Base-by-base conservation (phyloP, 2,888 invertebrate genomes). In the Campaea margaritaria region DNA sequence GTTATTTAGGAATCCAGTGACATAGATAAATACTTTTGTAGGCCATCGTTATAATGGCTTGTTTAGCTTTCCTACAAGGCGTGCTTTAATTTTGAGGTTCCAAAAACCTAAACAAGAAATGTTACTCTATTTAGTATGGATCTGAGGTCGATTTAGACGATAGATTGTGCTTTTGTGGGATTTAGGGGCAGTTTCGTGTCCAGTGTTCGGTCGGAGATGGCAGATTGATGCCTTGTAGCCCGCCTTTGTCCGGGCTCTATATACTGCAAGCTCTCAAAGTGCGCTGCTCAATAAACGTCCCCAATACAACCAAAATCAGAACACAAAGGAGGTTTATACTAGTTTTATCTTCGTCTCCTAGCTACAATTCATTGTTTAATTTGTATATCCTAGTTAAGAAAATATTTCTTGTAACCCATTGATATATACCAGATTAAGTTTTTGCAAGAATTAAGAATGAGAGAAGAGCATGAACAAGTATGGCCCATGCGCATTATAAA, bases 171-270 rank as follows among this genome's bases (percentile, higher is more conserved):
- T 62, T 65, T 65, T 62, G 64, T 57, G 39, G 51, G 55, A 59
- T 62, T 64, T 60, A 43, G 63, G 36, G 56, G 56, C 58, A 62
- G 61, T 72, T 68, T 71, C 68, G 58, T 54, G 62, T 69, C 65
- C 69, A 70, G 73, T 68, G 65, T 74, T 73, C 67, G 60, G 67
- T 62, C 58, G 66, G 67, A 69, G 68, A 72, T 68, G 61, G 70
- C 59, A 75, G 74, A 79, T 79, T 73, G 75, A 78, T 76, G 74
- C 64, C 56, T 65, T 65, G 68, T 68, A 59, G 53, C 48, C 63
- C 62, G 68, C 68, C 64, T 62, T 68, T 67, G 71, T 70, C 55
- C 55, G 46, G 51, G 36, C 59, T 62, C 56, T 63, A 61, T 70
- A 67, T 60, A 65, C 65, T 67, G 60, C 52, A 69, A 50, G 31